Percentiles rank a stretch among this genome's conserved stretches.
Evolutionary conservation across 2,888 invertebrate genomes (phyloP).

Genomic region (Lingula anatina): DNA sequence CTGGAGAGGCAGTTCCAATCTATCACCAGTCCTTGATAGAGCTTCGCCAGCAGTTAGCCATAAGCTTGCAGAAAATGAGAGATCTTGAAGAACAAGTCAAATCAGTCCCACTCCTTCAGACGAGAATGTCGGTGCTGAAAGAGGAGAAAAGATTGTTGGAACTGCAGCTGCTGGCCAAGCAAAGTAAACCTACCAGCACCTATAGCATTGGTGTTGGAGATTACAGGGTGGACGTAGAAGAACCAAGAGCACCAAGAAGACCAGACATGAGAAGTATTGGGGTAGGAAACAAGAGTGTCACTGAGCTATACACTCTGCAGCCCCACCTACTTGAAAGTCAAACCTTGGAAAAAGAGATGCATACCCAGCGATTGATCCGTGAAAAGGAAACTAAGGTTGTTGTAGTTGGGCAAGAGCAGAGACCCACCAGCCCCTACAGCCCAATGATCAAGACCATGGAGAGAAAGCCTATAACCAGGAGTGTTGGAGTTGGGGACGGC

Average conservation of each 20-base stretch:
- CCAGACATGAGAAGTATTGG: constrained; percentile 37
- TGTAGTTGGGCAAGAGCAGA: not conserved
- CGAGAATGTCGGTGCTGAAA: constrained; percentile 59
- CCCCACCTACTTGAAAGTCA: not conserved
- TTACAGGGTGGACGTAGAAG: constrained; percentile 17
- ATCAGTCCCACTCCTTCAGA: constrained; percentile 62
- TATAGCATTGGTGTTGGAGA: constrained; percentile 37
- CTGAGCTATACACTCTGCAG: constrained; percentile 5
- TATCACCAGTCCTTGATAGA: constrained; percentile 51
- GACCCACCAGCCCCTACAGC: not conserved
- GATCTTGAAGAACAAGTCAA: constrained; percentile 79
- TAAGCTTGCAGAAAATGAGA: constrained; percentile 67
- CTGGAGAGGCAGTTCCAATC: constrained; percentile 19
- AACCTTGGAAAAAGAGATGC: not conserved
- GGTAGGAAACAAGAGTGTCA: constrained; percentile 32
- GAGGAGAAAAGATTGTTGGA: constrained; percentile 68
- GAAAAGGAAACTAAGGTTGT: not conserved
- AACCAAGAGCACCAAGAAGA: constrained; percentile 1
- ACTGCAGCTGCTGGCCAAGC: constrained; percentile 56
- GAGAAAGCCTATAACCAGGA: constrained; percentile 52
- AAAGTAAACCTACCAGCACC: constrained; percentile 21
- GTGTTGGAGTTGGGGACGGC: constrained; percentile 61
- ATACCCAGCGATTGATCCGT: not conserved
- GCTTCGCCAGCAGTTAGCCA: constrained; percentile 66
- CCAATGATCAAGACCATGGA: not conserved